These are phyloP conservation scores for Polyergus mexicanus DNA, from an alignment of 1,140 invertebrate genomes.

Conservation along the genomic window DNA sequence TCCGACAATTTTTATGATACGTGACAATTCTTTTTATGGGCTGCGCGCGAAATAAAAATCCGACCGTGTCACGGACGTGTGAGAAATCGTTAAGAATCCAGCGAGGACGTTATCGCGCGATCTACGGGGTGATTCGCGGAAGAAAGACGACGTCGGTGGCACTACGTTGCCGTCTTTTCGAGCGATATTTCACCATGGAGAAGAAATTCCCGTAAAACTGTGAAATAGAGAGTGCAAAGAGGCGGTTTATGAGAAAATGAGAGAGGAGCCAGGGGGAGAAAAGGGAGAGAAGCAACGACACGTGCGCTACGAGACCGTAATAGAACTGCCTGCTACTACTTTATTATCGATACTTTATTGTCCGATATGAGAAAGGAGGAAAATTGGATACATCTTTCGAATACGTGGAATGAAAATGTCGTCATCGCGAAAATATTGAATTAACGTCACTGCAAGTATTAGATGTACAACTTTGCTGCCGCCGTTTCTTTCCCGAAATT, in stretches of 20 bases:
- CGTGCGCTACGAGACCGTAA: slow-evolving; percentile 26
- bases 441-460: slow-evolving; percentile 13
- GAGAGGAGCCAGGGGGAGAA: not conserved
- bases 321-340: slow-evolving; percentile 38
- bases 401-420: slow-evolving; percentile 11
- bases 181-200: slow-evolving; percentile 43
- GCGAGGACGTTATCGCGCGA: slow-evolving; percentile 43
- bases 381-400: slow-evolving; percentile 33
- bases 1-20: not conserved
- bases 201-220: slow-evolving; percentile 45
- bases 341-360: slow-evolving; percentile 60
- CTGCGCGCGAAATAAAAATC: slow-evolving; percentile 26
- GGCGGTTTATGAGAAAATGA: slow-evolving; percentile 16
- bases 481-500: too few species aligned
- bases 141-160: slow-evolving; percentile 26
- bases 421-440: slow-evolving; percentile 12
- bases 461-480: too few species aligned
- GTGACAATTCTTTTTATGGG: not conserved
- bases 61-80: not conserved
- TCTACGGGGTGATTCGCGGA: slow-evolving; percentile 47
- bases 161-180: slow-evolving; percentile 38
- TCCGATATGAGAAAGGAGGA: slow-evolving; percentile 15
- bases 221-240: slow-evolving; percentile 38
- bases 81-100: slow-evolving; percentile 66
- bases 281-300: not conserved